Base-by-base conservation (phyloP, 2,113 vertebrate species). In the Sylvia atricapilla region DNA sequence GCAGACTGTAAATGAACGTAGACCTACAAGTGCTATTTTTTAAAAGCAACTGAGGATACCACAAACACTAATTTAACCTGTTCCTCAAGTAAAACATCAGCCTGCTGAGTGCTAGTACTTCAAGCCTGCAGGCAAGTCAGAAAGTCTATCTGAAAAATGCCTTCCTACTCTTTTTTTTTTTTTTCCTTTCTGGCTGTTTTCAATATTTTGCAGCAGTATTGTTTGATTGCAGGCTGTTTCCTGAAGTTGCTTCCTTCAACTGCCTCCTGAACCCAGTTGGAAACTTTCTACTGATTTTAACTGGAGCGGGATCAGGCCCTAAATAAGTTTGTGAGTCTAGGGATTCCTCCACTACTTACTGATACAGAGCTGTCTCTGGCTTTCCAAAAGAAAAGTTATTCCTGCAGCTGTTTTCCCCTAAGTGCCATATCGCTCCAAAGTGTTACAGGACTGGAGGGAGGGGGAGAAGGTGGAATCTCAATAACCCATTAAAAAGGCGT, bases 401-500 rank as follows among this genome's bases (percentile, higher is more conserved):
- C 84, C 78, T 93, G 46, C 96, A 91, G 70, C 89, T 84, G 84
- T 90, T 95, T 94, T 96, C 82, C 93, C 69, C 59, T 35, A 94
- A 92, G 89, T 86, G 87, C 87, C 95, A 87, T 47, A 79, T 96
- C 52, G 1, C 89, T 96, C 83, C 84, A 66, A 95, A 96, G 63
- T 90, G 90, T 87, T 95, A 81, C 63, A 92, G 81, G 69, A 83
- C 67, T 83, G 88, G 59, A 94, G 93, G 81, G 75, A 91, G 81
- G 86, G 85, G 82, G 80, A 85, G 93, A 96, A 96, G 95, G 94
- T 84, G 92, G 96, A 97, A 96, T 97, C 96, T 94, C 87, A 96
- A 96, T 82, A 96, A 94, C 47, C 92, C 72, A 60, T 96, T 95
- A 93, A 91, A 86, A 96, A 94, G 82, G 75, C 85, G 62, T 5